Percentiles rank a stretch among this genome's conserved stretches.
These are phyloP conservation scores for Oriolus oriolus DNA, from an alignment of 2,113 vertebrate genomes.

Conservation along the genomic window DNA sequence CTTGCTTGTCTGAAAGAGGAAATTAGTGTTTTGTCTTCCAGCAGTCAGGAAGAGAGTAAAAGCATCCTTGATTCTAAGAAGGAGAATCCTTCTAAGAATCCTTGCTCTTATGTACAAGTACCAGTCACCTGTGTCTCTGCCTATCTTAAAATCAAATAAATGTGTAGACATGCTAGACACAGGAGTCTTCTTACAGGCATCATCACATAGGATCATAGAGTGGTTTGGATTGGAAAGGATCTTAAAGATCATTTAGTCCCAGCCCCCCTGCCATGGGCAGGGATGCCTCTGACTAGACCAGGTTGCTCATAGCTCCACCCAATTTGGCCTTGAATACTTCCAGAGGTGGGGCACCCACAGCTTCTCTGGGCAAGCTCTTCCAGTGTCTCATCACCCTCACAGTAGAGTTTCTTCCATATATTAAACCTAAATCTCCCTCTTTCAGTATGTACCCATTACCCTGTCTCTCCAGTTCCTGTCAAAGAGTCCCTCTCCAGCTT, in stretches of 20 bases:
- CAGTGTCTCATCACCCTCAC: not conserved
- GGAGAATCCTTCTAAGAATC: not conserved
- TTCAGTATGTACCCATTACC: not conserved
- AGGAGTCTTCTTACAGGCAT: not conserved
- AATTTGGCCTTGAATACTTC: not conserved
- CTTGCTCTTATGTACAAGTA: not conserved
- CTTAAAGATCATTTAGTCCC: not conserved
- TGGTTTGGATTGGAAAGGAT: not conserved
- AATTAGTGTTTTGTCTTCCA: not conserved
- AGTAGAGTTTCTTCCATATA: not conserved
- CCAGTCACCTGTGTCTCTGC: not conserved
- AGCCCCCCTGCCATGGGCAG: accelerated
- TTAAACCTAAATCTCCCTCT: not conserved
- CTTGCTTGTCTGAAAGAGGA: not conserved
- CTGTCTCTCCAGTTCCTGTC: not conserved
- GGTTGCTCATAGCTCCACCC: not conserved
- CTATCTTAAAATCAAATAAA: not conserved
- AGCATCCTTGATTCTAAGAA: not conserved
- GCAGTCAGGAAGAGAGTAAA: not conserved
- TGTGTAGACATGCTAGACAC: not conserved
- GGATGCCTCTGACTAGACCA: not conserved
- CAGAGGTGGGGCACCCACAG: not conserved
- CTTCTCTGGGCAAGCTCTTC: not conserved
- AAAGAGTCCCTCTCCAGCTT: not conserved
- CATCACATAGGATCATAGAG: not conserved